A percentile compares a stretch with the other conserved stretches of the same genome.
phyloP scores from a whole-genome alignment of 1,140 invertebrate species.

The Macrostomum lignano region DNA sequence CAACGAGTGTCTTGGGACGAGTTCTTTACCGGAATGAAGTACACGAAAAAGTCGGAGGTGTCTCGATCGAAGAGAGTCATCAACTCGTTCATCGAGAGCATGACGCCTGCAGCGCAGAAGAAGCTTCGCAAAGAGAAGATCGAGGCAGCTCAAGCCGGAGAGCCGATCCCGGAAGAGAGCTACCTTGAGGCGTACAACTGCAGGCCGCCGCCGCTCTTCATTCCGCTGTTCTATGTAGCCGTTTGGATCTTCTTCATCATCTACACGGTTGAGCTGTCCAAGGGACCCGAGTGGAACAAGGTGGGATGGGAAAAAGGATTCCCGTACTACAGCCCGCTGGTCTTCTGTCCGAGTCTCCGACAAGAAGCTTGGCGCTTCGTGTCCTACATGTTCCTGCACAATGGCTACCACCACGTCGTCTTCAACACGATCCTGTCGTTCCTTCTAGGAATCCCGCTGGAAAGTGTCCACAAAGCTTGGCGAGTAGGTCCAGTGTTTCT shows the following conservation, averaged over 20 bases:
- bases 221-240: conserved; percentile 35
- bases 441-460: conserved; percentile 57
- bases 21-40: not conserved
- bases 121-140: not conserved
- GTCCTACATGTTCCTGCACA: conserved; percentile 74
- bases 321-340: conserved; percentile 15
- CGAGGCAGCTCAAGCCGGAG: not conserved
- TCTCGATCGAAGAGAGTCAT: not conserved
- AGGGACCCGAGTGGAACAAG: too few species aligned
- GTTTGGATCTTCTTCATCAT: too few species aligned
- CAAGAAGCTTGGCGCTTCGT: conserved; percentile 70
- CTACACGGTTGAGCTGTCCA: too few species aligned
- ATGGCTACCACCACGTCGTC: conserved; percentile 55
- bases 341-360: conserved; percentile 64
- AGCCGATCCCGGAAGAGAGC: conserved; percentile 13
- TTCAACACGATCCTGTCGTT: conserved; percentile 71
- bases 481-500: conserved; percentile 35
- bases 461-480: conserved; percentile 83
- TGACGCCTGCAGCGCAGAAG: not conserved
- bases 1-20: not conserved
- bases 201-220: conserved; percentile 51
- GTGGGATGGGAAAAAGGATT: conserved; percentile 7
- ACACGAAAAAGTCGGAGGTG: not conserved
- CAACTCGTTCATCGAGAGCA: too few species aligned
- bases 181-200: conserved; percentile 60